phyloP scores from a whole-genome alignment of 1,140 invertebrate species.

The Bombyx mandarina region DNA sequence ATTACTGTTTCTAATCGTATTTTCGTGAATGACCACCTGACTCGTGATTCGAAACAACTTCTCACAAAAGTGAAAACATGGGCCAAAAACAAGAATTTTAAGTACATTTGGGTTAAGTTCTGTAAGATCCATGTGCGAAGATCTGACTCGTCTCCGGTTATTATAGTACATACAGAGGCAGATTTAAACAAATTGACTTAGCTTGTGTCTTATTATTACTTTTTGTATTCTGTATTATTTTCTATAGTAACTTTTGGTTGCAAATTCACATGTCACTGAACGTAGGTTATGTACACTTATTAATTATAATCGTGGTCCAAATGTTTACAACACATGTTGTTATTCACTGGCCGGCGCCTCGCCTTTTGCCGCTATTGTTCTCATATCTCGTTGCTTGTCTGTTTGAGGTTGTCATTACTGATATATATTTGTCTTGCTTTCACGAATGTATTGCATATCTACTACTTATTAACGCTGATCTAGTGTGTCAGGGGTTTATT shows the following conservation, averaged over 20 bases:
- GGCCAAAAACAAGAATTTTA: conserved; percentile 9
- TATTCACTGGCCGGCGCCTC: neutral
- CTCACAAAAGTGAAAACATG: conserved; percentile 9
- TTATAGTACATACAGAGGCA: conserved; percentile 3
- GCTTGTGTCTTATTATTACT: neutral
- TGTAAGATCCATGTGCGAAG: conserved; percentile 2
- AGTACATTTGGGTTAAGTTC: conserved; percentile 12
- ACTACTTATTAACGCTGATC: too few relatives aligned
- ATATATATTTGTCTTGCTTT: too few relatives aligned
- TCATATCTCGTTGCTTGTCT: too few relatives aligned
- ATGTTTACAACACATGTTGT: too few relatives aligned
- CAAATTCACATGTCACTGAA: neutral
- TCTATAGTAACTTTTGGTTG: neutral
- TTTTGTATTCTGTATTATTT: neutral
- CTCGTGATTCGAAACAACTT: conserved; percentile 4
- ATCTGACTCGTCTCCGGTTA: conserved; percentile 6
- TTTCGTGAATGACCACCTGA: conserved; percentile 8
- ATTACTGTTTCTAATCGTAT: conserved; percentile 3
- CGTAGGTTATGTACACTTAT: too few relatives aligned
- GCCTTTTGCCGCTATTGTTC: too few relatives aligned
- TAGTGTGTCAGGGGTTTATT: neutral
- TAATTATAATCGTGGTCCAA: too few relatives aligned
- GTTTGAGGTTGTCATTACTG: too few relatives aligned
- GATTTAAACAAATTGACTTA: conserved; percentile 2
- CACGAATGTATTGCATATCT: too few relatives aligned